Percentiles rank a stretch among this genome's conserved stretches.
phyloP scores from a whole-genome alignment of 2,888 invertebrate genomes.

The Stenolophus ochropezus region DNA sequence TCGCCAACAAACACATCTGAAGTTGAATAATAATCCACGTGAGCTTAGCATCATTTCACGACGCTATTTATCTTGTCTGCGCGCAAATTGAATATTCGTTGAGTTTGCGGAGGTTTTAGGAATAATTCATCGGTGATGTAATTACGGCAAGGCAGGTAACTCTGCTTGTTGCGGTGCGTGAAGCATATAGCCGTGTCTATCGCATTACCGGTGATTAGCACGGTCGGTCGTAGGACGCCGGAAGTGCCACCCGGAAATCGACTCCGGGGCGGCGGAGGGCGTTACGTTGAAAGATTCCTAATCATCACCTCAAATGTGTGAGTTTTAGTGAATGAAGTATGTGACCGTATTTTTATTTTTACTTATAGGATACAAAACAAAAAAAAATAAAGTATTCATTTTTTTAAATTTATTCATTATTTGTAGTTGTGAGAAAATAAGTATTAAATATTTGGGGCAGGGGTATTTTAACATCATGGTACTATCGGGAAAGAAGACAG shows the following conservation, averaged over 20 bases:
- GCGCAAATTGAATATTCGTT: slow-evolving; percentile 22
- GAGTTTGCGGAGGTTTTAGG: slow-evolving; percentile 24
- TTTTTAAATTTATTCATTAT: no score
- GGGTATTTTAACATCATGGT: no score
- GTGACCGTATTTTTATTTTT: no score
- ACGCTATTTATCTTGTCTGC: slow-evolving; percentile 2
- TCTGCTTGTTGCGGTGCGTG: neutral
- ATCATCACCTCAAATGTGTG: no score
- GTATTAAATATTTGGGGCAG: no score
- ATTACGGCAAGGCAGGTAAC: neutral
- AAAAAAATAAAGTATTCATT: no score
- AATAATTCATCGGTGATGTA: slow-evolving; percentile 34
- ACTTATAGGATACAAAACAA: no score
- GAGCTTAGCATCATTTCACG: slow-evolving; percentile 1
- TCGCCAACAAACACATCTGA: neutral
- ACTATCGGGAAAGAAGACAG: no score
- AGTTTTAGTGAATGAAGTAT: no score
- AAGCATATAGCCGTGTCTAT: slow-evolving; percentile 9
- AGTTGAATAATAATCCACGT: neutral
- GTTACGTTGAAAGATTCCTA: no score
- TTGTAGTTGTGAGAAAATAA: no score
- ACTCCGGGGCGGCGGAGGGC: no score
- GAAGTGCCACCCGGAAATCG: neutral
- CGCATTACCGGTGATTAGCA: slow-evolving; percentile 42
- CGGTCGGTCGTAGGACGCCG: slow-evolving; percentile 9